Evolutionary conservation across 2,888 invertebrate genomes (phyloP).

Genomic region (Drosophila pseudotakahashii): DNA sequence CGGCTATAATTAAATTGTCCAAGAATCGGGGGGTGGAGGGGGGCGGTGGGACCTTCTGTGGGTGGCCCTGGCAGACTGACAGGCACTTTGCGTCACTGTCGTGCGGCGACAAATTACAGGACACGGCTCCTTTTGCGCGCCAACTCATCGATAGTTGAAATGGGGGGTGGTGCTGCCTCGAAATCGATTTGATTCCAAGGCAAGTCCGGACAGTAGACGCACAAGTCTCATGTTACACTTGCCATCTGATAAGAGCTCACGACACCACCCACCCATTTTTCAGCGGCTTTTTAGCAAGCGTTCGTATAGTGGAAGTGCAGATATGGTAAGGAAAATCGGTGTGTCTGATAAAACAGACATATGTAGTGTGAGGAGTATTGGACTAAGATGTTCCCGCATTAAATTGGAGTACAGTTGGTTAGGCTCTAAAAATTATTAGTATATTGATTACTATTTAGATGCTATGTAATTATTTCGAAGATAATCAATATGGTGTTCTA

Average conservation of each 20-base stretch:
- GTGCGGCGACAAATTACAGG: slow-evolving; percentile 69
- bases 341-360: too few species aligned
- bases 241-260: slow-evolving; percentile 69
- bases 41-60: background rate
- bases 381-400: background rate
- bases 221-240: slow-evolving; percentile 67
- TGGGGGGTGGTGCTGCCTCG: slow-evolving; percentile 37
- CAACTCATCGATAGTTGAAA: slow-evolving; percentile 37
- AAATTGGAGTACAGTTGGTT: too few species aligned
- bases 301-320: background rate
- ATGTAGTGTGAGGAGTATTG: background rate
- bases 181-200: slow-evolving; percentile 72
- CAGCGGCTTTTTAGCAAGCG: background rate
- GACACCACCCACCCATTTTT: slow-evolving; percentile 8
- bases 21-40: slow-evolving; percentile 8
- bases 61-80: slow-evolving; percentile 36
- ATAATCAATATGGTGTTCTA: too few species aligned
- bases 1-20: slow-evolving; percentile 50
- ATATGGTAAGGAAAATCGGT: background rate
- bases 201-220: slow-evolving; percentile 57
- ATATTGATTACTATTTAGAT: too few species aligned
- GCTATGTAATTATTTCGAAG: too few species aligned
- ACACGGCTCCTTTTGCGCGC: slow-evolving; percentile 51
- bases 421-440: too few species aligned
- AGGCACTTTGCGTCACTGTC: slow-evolving; percentile 51